Base-by-base conservation (phyloP, 2,113 vertebrate species). In the Oncorhynchus nerka region DNA sequence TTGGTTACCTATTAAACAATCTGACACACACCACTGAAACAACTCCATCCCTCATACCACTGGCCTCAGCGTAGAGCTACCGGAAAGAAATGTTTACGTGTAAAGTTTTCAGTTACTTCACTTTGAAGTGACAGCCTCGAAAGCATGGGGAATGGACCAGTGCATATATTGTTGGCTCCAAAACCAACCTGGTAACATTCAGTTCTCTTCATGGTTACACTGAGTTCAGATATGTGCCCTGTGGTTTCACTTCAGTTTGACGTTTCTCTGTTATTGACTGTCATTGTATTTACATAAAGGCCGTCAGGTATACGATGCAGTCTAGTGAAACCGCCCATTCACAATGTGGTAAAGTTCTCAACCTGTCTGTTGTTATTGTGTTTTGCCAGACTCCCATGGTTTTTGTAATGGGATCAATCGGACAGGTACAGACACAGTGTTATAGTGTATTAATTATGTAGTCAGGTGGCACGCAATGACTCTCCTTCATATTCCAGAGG, bases 141-240 rank as follows among this genome's bases (percentile, higher is more conserved):
- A 45, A 11, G 39, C 39, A 45, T 45, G 11, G 39, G 8, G 39
- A 45, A 45, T 45, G 0, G 8, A 45, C 8, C 39, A 11, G 28
- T 61, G 32, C 16, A 22, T 48, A 26, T 15, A 26, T n/a, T 51
- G 68, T 62, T 26, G 69, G 64, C 64, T 49, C 2, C 1, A 19
- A 55, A 76, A 73, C 39, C n/a, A 39, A 70, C 26, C 66, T 39
- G 64, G 55, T 26, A 39, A 39, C 70, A 48, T 75, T 34, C 30
- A 30, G 6, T 34, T 70, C 22, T 65, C 49, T 19, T 39, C 5
- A 8, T 73, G 55, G 1, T 16, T n/a, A 32, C 66, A 34, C 16
- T 68, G 15, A 4, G 2, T 62, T 62, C n/a, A 20, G 59, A 24
- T 16, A 62, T 62, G 59, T 62, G 6, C 19, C 8, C 59, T 62